phyloP scores from a whole-genome alignment of 2,113 vertebrate genomes.

The Steatornis caripensis region DNA sequence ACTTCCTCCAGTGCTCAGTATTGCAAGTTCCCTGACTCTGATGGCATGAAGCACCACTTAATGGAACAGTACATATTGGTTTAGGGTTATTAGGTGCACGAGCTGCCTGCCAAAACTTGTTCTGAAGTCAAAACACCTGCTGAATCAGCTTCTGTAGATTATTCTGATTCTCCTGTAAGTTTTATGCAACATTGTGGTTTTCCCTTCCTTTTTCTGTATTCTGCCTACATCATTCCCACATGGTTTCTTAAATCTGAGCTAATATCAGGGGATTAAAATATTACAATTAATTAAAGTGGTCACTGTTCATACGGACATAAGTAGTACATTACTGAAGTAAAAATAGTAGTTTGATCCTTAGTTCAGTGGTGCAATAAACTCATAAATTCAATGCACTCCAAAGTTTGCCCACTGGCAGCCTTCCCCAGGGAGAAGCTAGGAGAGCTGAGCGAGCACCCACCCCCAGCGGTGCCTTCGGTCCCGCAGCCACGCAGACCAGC shows the following conservation, averaged over 20 bases:
- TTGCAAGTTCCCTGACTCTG: background rate
- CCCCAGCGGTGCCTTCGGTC: fast-evolving
- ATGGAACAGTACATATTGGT: background rate
- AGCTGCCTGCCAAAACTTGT: background rate
- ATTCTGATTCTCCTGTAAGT: background rate
- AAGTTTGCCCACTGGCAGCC: background rate
- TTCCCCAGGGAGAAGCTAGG: background rate
- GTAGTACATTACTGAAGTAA: background rate
- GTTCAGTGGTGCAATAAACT: background rate
- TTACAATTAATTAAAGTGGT: background rate
- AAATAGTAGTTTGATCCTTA: background rate
- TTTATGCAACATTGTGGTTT: background rate
- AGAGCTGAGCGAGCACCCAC: background rate
- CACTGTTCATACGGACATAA: background rate
- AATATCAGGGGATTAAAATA: background rate
- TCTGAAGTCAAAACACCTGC: background rate
- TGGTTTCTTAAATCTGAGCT: background rate
- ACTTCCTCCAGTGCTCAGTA: background rate
- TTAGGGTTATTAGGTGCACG: background rate
- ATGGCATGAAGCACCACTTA: background rate
- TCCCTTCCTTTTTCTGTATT: background rate
- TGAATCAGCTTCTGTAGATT: background rate
- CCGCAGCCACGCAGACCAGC: fast-evolving
- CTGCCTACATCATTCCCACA: background rate
- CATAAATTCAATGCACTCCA: fast-evolving